phyloP scores from a whole-genome alignment of 2,797 vertebrate genomes.

The Danio tinwini region DNA sequence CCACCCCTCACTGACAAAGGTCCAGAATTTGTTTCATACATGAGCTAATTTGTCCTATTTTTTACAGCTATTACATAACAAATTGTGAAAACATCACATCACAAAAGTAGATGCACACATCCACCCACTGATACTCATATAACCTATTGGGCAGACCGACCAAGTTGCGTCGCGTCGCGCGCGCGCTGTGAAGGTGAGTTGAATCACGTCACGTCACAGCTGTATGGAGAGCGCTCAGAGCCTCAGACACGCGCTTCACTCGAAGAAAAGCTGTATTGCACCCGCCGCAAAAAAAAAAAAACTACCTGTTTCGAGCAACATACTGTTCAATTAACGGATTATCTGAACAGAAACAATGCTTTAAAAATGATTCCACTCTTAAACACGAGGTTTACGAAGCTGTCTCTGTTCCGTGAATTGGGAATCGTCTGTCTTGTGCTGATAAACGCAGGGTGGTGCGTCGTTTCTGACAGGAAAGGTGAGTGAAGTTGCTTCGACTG shows the following conservation, averaged over 20 bases:
- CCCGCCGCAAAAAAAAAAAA: background rate
- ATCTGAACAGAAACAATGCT: background rate
- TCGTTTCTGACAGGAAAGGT: conserved; percentile 47
- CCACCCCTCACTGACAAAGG: no score
- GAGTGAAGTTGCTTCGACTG: conserved; percentile 12
- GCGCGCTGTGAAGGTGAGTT: background rate
- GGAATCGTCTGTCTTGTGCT: conserved; percentile 16
- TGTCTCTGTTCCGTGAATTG: background rate
- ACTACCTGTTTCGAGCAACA: background rate
- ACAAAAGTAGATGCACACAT: background rate
- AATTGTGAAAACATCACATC: no score
- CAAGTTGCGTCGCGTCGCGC: background rate
- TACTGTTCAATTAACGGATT: background rate
- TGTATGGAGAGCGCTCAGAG: conserved; percentile 3
- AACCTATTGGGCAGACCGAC: background rate
- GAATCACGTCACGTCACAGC: conserved; percentile 24
- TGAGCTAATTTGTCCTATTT: no score
- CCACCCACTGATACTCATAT: no score
- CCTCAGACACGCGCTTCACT: conserved; percentile 3
- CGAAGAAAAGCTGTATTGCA: background rate
- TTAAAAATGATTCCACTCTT: background rate
- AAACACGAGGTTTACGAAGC: background rate
- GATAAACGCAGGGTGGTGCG: conserved; percentile 1
- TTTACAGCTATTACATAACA: no score
- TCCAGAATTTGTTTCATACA: no score